Percentiles rank a stretch among this genome's conserved stretches.
These are phyloP conservation scores for Ciona savignyi DNA, from an alignment of 23 tunicate species.

Conservation along the genomic window DNA sequence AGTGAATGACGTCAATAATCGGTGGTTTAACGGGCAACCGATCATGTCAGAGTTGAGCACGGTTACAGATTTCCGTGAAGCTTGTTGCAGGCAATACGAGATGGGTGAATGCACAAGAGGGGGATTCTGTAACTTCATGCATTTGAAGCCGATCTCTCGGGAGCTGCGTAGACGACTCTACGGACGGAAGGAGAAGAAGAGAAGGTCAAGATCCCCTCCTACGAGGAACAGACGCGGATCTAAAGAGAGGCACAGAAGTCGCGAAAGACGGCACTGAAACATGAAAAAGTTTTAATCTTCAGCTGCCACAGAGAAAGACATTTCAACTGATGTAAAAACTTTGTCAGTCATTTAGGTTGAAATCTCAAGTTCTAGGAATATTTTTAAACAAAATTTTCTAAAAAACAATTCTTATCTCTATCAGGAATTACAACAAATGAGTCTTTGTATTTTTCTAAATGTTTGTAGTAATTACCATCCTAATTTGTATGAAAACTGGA, in stretches of 20 bases:
- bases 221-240: constrained; percentile 48
- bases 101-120: constrained; percentile 98
- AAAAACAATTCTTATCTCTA: too few species aligned
- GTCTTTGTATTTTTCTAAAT: too few species aligned
- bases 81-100: constrained; percentile 94
- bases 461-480: too few species aligned
- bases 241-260: constrained; percentile 28
- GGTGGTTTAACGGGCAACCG: constrained; percentile 96
- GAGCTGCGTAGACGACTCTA: constrained; percentile 74
- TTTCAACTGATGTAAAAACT: too few species aligned
- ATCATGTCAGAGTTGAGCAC: constrained; percentile 79
- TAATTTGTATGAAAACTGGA: too few species aligned
- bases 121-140: constrained; percentile 98
- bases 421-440: too few species aligned
- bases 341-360: too few species aligned
- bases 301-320: too few species aligned
- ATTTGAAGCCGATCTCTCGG: constrained; percentile 87
- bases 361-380: too few species aligned
- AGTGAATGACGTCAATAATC: constrained; percentile 75
- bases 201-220: constrained; percentile 58
- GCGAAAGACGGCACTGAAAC: not conserved
- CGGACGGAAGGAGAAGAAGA: constrained; percentile 65
- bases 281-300: too few species aligned
- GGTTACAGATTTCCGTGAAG: constrained; percentile 93
- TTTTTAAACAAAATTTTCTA: too few species aligned